phyloP scores from a whole-genome alignment of 2,888 invertebrate genomes.

The Chrysodeixis includens region DNA sequence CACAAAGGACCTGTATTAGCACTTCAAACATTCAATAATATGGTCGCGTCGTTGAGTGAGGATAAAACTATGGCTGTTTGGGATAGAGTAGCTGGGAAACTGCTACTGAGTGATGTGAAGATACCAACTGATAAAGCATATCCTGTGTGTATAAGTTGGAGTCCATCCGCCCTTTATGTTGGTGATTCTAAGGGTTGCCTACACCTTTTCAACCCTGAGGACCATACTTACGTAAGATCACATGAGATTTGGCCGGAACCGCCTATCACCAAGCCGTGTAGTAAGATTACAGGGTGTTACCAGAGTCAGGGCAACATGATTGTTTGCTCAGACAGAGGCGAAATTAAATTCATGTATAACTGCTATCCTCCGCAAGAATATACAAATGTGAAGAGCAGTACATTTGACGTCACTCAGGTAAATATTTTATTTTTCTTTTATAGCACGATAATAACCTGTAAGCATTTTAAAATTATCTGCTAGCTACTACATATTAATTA shows the following conservation, averaged over 20 bases:
- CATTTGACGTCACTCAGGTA: constrained; percentile 85
- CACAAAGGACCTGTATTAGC: constrained; percentile 88
- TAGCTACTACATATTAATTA: no score
- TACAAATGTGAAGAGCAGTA: constrained; percentile 73
- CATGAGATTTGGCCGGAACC: constrained; percentile 81
- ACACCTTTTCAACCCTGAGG: constrained; percentile 80
- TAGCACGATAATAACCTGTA: no score
- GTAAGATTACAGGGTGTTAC: constrained; percentile 81
- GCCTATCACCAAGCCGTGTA: constrained; percentile 72
- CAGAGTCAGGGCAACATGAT: constrained; percentile 81
- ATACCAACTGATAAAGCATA: constrained; percentile 80
- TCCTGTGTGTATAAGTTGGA: constrained; percentile 83
- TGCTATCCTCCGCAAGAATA: constrained; percentile 81
- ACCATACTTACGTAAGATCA: constrained; percentile 69
- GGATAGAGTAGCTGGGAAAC: constrained; percentile 87
- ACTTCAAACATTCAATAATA: constrained; percentile 75
- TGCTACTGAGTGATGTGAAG: constrained; percentile 76
- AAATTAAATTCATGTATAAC: constrained; percentile 84
- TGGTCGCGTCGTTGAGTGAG: constrained; percentile 89
- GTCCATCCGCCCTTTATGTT: constrained; percentile 78
- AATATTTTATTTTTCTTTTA: constrained; percentile 6
- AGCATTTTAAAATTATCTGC: no score
- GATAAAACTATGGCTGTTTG: constrained; percentile 89
- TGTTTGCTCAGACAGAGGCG: constrained; percentile 83
- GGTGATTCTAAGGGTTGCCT: constrained; percentile 84